These are phyloP conservation scores for Platycheirus albimanus DNA, from an alignment of 2,888 invertebrate species.

Conservation along the genomic window DNA sequence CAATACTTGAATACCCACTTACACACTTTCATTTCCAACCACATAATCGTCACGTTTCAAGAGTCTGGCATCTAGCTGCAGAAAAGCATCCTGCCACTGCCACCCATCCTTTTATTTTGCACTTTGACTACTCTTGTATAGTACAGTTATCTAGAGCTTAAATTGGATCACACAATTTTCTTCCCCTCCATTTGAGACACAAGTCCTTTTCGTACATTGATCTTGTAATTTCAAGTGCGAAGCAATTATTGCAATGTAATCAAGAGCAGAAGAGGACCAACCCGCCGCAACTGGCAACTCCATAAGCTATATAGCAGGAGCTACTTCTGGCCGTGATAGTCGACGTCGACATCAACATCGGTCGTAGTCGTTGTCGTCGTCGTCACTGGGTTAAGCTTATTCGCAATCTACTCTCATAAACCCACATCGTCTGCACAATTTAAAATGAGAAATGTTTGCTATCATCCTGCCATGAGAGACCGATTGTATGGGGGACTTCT, in stretches of 20 bases:
- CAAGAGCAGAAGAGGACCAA: too few relatives aligned
- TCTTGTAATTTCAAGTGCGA: constrained; percentile 65
- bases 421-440: constrained; percentile 38
- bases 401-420: constrained; percentile 7
- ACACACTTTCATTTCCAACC: constrained; percentile 15
- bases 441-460: constrained; percentile 29
- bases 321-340: not conserved
- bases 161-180: constrained; percentile 24
- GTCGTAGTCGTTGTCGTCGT: too few relatives aligned
- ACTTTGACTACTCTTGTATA: too few relatives aligned
- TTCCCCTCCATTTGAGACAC: constrained; percentile 10
- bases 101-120: not conserved
- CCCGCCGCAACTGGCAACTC: too few relatives aligned
- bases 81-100: too few relatives aligned
- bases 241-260: constrained; percentile 59
- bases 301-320: not conserved
- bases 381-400: not conserved
- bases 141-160: too few relatives aligned
- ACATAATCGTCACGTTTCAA: constrained; percentile 41
- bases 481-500: not conserved
- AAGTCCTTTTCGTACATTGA: constrained; percentile 44
- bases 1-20: constrained; percentile 17
- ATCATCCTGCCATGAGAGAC: constrained; percentile 28
- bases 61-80: not conserved
- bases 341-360: too few relatives aligned